A percentile compares a stretch with the other conserved stretches of the same genome.
These are phyloP conservation scores for Deroplatys truncata DNA, from an alignment of 2,888 invertebrate genomes.

Conservation along the genomic window DNA sequence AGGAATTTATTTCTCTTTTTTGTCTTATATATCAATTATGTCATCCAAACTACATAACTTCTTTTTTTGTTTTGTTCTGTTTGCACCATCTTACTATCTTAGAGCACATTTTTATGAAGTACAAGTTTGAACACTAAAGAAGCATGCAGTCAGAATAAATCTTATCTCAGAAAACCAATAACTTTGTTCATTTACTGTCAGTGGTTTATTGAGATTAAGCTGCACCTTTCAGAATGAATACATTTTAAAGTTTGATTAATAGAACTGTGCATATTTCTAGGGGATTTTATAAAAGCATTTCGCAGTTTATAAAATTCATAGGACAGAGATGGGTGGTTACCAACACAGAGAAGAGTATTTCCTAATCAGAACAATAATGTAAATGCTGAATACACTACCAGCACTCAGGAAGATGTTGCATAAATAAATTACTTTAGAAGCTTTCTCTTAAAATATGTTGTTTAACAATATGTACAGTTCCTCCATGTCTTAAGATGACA, in stretches of 20 bases:
- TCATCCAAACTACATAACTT: background rate
- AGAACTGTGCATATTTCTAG: background rate
- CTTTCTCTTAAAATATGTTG: background rate
- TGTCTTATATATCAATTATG: background rate
- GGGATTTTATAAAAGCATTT: background rate
- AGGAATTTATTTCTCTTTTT: background rate
- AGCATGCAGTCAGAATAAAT: background rate
- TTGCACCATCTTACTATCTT: background rate
- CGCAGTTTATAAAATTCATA: background rate
- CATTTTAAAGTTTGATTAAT: background rate
- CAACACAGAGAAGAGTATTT: background rate
- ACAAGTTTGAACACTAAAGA: background rate
- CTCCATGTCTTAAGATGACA: background rate
- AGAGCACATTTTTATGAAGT: background rate
- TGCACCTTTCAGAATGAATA: background rate
- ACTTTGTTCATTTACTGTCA: background rate
- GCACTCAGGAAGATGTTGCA: background rate
- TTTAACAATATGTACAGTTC: background rate
- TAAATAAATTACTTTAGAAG: background rate
- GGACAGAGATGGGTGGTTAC: background rate
- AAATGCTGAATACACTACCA: background rate
- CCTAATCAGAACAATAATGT: no score
- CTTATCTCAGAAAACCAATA: background rate
- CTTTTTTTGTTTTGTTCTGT: background rate
- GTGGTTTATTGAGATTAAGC: background rate